Evolutionary conservation across 2,888 invertebrate genomes (phyloP).

Genomic region (Nephrocerus scutellatus): DNA sequence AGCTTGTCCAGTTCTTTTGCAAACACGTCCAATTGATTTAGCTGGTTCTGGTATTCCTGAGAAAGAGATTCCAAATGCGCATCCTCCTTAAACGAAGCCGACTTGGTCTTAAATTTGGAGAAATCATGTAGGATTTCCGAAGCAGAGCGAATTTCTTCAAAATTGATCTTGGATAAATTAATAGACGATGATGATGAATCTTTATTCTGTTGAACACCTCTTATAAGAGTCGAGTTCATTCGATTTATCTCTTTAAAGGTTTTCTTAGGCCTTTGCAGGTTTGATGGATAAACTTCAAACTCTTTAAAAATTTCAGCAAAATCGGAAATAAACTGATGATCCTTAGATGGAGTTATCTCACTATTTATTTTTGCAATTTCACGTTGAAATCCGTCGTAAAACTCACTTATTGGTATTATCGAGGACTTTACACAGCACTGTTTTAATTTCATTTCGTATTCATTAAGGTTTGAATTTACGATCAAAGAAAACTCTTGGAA

Average conservation of each 20-base stretch:
- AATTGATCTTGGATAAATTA: conserved; percentile 17
- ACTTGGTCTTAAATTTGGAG: conserved; percentile 32
- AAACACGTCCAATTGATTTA: conserved; percentile 31
- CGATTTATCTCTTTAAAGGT: conserved; percentile 29
- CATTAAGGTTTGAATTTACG: conserved; percentile 18
- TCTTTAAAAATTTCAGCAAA: conserved; percentile 34
- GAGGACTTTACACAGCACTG: conserved; percentile 29
- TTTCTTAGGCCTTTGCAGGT: conserved; percentile 31
- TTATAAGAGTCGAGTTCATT: conserved; percentile 25
- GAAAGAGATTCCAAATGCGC: conserved; percentile 19
- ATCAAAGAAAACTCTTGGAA: no score
- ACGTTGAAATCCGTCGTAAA: conserved; percentile 28
- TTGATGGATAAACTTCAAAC: conserved; percentile 37
- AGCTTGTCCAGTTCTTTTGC: conserved; percentile 36
- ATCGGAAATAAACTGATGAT: conserved; percentile 25
- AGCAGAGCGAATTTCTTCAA: conserved; percentile 26
- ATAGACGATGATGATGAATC: conserved; percentile 16
- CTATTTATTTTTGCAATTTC: conserved; percentile 25
- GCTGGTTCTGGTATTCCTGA: conserved; percentile 24
- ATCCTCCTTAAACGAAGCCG: conserved; percentile 25
- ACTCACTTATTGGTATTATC: conserved; percentile 28
- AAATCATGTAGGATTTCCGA: conserved; percentile 30
- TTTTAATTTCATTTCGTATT: conserved; percentile 26
- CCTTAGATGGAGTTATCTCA: conserved; percentile 22
- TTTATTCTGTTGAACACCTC: conserved; percentile 11